Percentiles rank a stretch among this genome's conserved stretches.
phyloP scores from a whole-genome alignment of 2,797 vertebrate genomes.

The Sorex maritimensis region DNA sequence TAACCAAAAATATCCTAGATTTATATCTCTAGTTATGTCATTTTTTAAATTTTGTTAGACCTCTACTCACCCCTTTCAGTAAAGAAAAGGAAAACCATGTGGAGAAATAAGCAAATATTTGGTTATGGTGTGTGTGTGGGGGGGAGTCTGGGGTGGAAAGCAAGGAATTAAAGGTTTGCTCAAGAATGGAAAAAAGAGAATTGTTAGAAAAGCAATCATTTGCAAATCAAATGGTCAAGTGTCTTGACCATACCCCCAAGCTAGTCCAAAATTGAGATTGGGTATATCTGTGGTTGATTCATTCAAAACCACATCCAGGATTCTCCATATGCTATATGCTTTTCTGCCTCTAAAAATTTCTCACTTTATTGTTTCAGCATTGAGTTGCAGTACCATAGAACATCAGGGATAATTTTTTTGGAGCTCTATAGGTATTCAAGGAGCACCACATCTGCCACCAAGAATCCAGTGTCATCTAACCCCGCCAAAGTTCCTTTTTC shows the following conservation, averaged over 20 bases:
- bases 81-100: background rate
- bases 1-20: conserved; percentile 11
- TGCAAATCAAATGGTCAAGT: background rate
- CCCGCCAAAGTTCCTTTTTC: no score
- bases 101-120: conserved; percentile 33
- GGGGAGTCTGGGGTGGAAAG: background rate
- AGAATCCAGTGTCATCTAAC: no score
- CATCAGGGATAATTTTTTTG: no score
- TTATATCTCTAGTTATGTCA: background rate
- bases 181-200: background rate
- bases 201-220: background rate
- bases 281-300: conserved; percentile 18
- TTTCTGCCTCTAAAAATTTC: conserved; percentile 19
- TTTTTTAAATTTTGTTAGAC: background rate
- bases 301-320: conserved; percentile 55
- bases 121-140: no score
- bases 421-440: no score
- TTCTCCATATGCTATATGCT: background rate
- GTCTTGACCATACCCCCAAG: background rate
- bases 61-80: background rate
- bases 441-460: no score
- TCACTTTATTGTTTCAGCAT: background rate
- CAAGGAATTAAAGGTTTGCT: conserved; percentile 3
- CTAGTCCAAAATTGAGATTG: background rate
- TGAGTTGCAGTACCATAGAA: no score